Conservation (phyloP, 2,797 vertebrate species). For the Podarcis siculus region DNA sequence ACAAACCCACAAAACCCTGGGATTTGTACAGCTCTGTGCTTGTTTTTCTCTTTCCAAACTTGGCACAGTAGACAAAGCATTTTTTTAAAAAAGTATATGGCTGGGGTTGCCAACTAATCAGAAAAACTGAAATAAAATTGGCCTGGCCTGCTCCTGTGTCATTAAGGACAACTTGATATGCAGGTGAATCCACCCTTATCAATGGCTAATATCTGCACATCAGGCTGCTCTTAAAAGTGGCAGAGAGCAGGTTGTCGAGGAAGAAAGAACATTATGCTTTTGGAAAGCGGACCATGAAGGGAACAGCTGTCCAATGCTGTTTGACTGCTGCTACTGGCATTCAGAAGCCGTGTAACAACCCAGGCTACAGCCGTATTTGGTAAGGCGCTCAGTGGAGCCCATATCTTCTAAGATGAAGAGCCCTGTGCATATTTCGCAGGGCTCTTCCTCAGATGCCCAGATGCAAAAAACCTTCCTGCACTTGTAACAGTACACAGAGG, state of each 20-base stretch:
- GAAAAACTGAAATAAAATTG: background rate
- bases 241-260: no score
- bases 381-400: background rate
- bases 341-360: background rate
- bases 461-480: no score
- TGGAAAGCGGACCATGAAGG: no score
- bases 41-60: background rate
- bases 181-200: background rate
- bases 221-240: background rate
- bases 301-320: no score
- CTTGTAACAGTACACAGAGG: no score
- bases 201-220: background rate
- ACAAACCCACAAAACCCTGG: constrained; percentile 7
- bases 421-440: background rate
- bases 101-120: background rate
- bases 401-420: background rate
- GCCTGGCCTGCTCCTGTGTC: background rate
- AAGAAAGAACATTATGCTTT: no score
- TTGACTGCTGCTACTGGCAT: background rate
- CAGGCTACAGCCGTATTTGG: no score
- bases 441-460: background rate
- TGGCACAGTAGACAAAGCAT: background rate
- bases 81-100: background rate
- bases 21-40: background rate
- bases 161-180: background rate